Evolutionary conservation across 2,888 invertebrate genomes (phyloP).

Genomic region (Eubasilissa splendida): DNA sequence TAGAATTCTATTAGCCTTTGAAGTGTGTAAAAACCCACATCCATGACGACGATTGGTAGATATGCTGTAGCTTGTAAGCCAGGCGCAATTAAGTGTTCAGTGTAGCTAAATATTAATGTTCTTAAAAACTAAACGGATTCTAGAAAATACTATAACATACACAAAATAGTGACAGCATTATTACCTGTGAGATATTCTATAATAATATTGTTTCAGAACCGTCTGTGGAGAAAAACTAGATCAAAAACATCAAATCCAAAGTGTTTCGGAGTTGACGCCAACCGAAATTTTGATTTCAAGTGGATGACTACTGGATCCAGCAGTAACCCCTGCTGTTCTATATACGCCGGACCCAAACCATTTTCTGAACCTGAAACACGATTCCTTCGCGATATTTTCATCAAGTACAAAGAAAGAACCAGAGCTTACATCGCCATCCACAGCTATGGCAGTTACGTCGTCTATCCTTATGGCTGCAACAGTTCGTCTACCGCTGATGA

Average conservation of each 20-base stretch:
- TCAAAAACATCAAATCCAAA: conserved; percentile 64
- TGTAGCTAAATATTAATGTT: no score
- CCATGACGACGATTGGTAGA: no score
- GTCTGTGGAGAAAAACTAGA: conserved; percentile 81
- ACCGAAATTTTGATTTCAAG: conserved; percentile 81
- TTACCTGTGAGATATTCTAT: no score
- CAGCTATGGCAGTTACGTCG: conserved; percentile 79
- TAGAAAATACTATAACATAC: no score
- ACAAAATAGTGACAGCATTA: no score
- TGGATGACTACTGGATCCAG: conserved; percentile 79
- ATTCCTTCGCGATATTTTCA: conserved; percentile 72
- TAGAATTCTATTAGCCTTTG: no score
- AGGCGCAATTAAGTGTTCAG: no score
- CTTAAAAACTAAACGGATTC: no score
- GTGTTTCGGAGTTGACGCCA: conserved; percentile 82
- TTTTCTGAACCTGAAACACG: conserved; percentile 80
- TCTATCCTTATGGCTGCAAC: conserved; percentile 81
- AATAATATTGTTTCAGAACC: conserved; percentile 64
- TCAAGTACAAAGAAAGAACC: conserved; percentile 68
- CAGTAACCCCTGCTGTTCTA: conserved; percentile 72
- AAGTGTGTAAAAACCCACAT: no score
- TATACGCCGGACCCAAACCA: conserved; percentile 74
- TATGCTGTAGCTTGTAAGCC: no score
- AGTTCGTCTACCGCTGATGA: conserved; percentile 69
- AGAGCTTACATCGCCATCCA: conserved; percentile 82